phyloP scores from a whole-genome alignment of 2,113 vertebrate genomes.

The Halichoeres trimaculatus region DNA sequence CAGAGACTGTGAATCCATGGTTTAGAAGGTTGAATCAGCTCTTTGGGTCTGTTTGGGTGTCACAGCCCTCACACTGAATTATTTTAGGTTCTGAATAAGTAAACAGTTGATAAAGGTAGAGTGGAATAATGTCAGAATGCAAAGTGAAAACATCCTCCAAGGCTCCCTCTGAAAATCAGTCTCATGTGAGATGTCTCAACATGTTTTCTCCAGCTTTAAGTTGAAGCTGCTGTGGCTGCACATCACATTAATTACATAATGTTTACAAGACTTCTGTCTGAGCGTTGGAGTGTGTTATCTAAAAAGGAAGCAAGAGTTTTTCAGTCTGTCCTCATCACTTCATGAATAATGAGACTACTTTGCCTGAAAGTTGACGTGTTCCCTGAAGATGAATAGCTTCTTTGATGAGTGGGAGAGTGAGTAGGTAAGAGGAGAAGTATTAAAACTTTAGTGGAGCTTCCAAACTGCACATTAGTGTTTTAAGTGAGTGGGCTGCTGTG shows the following conservation, averaged over 20 bases:
- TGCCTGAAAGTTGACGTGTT: neutral
- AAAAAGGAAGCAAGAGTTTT: neutral
- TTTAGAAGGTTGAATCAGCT: too few relatives aligned
- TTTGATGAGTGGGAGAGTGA: constrained; percentile 5
- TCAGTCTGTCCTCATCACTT: constrained; percentile 7
- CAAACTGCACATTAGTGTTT: constrained; percentile 2
- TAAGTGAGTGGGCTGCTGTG: constrained; percentile 5
- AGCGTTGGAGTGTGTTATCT: neutral
- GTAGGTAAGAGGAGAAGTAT: constrained; percentile 19
- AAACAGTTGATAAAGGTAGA: neutral
- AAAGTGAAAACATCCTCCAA: neutral
- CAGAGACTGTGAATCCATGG: too few relatives aligned
- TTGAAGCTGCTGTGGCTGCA: neutral
- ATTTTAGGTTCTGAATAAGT: neutral
- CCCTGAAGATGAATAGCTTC: constrained; percentile 12
- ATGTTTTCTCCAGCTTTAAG: neutral
- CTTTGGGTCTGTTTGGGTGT: too few relatives aligned
- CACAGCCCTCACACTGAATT: too few relatives aligned
- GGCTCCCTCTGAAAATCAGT: neutral
- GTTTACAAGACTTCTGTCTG: neutral
- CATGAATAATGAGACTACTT: constrained; percentile 9
- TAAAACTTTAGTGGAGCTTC: constrained; percentile 9
- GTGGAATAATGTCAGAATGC: neutral
- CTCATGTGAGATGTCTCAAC: neutral
- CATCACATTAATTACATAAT: neutral